Evolutionary conservation across 53 echinoderm and acorn worm species (phyloP).

Genomic region (Paracentrotus lividus): DNA sequence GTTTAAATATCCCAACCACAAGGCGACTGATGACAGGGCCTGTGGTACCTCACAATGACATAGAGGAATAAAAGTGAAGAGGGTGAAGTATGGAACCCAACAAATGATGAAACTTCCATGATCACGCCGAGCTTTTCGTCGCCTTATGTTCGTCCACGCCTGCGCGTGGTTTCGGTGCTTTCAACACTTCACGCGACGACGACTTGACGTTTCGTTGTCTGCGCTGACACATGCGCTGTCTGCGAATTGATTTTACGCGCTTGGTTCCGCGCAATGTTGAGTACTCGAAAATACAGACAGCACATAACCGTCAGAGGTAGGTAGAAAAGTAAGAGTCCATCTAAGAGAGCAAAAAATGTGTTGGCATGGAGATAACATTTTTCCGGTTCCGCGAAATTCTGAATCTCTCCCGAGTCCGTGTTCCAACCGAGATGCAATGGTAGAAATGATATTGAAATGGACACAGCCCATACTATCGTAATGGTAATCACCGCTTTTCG

Average conservation of each 20-base stretch:
- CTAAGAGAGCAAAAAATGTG: constrained; percentile 79
- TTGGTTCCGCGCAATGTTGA: constrained; percentile 83
- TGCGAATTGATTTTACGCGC: constrained; percentile 86
- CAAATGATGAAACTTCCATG: constrained; percentile 88
- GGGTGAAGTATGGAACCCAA: constrained; percentile 92
- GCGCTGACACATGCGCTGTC: constrained; percentile 65
- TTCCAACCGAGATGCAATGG: constrained; percentile 91
- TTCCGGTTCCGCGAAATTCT: constrained; percentile 79
- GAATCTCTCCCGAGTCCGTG: constrained; percentile 80
- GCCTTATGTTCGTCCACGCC: constrained; percentile 85
- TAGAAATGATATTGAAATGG: constrained; percentile 85
- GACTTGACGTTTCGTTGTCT: constrained; percentile 61
- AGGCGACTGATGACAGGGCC: constrained; percentile 68
- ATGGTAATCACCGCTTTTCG: constrained; percentile 82
- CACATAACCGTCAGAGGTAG: constrained; percentile 86
- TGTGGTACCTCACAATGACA: constrained; percentile 72
- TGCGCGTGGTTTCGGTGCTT: constrained; percentile 68
- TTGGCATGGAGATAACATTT: constrained; percentile 79
- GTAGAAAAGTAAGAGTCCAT: constrained; percentile 86
- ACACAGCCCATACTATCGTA: constrained; percentile 86
- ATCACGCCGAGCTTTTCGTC: constrained; percentile 87
- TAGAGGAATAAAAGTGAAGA: constrained; percentile 83
- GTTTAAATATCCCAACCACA: constrained; percentile 90
- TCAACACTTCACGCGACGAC: constrained; percentile 57
- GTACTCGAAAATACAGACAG: constrained; percentile 82